Conservation (phyloP, 2,888 invertebrate species). For the Smittia sp. region DNA sequence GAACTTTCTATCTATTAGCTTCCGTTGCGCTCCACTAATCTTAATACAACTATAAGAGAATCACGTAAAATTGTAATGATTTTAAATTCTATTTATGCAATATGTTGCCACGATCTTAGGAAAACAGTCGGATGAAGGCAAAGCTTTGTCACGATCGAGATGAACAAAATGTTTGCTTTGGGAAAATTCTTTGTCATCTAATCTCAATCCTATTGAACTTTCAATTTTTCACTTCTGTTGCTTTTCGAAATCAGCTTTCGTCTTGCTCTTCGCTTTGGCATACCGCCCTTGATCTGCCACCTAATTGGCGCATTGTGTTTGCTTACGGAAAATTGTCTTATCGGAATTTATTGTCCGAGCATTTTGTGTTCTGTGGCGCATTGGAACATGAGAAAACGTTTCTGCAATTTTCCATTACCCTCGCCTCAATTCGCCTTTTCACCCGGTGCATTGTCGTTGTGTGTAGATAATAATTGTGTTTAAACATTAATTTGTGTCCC, state of each 20-base stretch:
- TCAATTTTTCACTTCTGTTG: not conserved
- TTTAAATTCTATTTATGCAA: not conserved
- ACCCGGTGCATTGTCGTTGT: not conserved
- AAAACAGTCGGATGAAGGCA: not conserved
- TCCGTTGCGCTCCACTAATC: not conserved
- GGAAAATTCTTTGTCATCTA: not conserved
- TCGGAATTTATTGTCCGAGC: not conserved
- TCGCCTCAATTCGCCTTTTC: too few species aligned
- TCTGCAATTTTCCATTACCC: too few species aligned
- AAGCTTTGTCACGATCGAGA: not conserved
- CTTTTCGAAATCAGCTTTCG: not conserved
- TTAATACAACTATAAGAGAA: conserved; percentile 4
- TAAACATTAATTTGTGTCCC: conserved; percentile 26
- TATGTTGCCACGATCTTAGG: conserved; percentile 26
- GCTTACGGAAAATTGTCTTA: conserved; percentile 6
- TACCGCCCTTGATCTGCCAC: not conserved
- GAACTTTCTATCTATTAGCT: conserved; percentile 2
- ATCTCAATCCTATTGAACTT: not conserved
- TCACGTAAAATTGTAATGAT: conserved; percentile 38
- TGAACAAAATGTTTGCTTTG: too few species aligned
- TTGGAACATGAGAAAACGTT: too few species aligned
- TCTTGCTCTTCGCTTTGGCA: not conserved
- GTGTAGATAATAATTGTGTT: conserved; percentile 25
- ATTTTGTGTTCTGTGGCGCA: not conserved
- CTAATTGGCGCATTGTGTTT: conserved; percentile 7